Evolutionary conservation across 2,113 vertebrate species (phyloP).

Genomic region (Podilymbus podiceps): DNA sequence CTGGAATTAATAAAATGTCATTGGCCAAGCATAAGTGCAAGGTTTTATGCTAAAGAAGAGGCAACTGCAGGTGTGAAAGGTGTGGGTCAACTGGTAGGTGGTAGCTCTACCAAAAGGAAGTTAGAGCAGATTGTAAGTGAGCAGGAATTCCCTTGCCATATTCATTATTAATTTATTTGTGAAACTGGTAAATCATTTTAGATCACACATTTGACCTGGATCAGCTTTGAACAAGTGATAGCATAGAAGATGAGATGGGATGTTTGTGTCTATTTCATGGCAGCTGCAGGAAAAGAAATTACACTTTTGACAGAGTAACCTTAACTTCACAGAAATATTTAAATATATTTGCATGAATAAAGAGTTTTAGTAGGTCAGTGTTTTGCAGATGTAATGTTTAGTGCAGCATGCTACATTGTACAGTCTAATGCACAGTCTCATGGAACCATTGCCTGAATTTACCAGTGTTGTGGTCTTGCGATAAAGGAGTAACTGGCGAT

Average conservation of each 20-base stretch:
- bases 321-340: not conserved
- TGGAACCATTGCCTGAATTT: not conserved
- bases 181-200: slow-evolving; percentile 4
- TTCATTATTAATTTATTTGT: not conserved
- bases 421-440: not conserved
- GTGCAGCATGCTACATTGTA: accelerated
- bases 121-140: not conserved
- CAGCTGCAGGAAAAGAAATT: not conserved
- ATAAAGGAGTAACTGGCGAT: not conserved
- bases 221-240: not conserved
- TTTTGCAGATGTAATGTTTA: not conserved
- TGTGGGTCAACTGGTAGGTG: not conserved
- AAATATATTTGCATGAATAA: not conserved
- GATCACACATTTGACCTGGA: not conserved
- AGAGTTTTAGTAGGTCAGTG: not conserved
- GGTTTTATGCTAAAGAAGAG: not conserved
- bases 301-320: not conserved
- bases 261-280: not conserved
- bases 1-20: not conserved
- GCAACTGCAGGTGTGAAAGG: not conserved
- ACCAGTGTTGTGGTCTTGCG: not conserved
- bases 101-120: not conserved
- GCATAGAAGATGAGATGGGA: not conserved
- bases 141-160: not conserved
- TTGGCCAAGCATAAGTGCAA: not conserved